Evolutionary conservation across 2,888 invertebrate genomes (phyloP), one percentile per base, ranked within the genome.

Genomic region (Sabatieria punctata): DNA sequence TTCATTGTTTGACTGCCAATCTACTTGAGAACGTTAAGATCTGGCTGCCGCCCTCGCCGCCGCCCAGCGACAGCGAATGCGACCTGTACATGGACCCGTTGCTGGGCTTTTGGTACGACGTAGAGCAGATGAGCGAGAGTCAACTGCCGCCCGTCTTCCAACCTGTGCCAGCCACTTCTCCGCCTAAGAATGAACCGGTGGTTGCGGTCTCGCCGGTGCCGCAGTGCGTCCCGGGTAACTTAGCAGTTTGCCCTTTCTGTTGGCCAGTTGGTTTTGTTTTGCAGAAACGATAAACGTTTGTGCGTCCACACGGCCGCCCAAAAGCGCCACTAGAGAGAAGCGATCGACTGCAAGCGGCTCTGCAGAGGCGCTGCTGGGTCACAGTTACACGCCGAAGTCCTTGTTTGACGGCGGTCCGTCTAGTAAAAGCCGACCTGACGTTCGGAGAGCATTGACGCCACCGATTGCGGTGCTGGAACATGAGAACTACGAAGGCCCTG

Each of bases 11-110:
- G 30, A 30, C 8, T 15, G 15, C 30, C 8, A 8, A 11, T 11
- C 30, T 30, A 30, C 30, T 8, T 30, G 15, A 8, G 30, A 15
- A 30, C 30, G 30, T 8, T 30, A 15, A 91, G 89, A 78, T 86
- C 75, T 95, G 93, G 91, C 79, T 84, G 57, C 93, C 93, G 46
- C 93, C 91, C 48, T 93, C 93, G 21, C 93, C 93, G 49, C 91
- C 93, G 13, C 79, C 82, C 65, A 83, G 84, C 66, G 88, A 88
- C 60, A 79, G 80, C 21, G 49, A 38, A 2, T 21, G 43, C 63
- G 93, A 93, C 68, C 74, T 88, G 48, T 88, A 88, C 72, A 78
- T 85, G 55, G 91, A 93, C 66, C 76, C 77, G 56, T 79, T 82
- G 50, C 71, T 85, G 66, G 76, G 79, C 51, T 82, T 85, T 64